Evolutionary conservation across 2,113 vertebrate genomes (phyloP).

Genomic region (Silurus meridionalis): DNA sequence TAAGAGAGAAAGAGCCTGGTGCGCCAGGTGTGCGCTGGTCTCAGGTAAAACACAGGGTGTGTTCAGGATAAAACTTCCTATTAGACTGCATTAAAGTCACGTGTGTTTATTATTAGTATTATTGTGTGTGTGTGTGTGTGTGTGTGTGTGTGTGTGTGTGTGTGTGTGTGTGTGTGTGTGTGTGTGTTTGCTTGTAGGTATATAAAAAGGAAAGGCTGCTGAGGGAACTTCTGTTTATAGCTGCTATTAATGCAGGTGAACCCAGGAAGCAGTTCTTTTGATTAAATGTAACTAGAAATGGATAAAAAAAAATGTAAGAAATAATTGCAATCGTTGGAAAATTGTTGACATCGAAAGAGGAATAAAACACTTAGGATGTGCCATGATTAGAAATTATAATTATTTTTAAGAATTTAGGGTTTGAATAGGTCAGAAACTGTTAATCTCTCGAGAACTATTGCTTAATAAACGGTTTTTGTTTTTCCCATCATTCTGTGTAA

Average conservation of each 20-base stretch:
- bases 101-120: not conserved
- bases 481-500: too few species aligned
- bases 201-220: too few species aligned
- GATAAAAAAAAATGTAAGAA: not conserved
- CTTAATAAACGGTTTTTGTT: too few species aligned
- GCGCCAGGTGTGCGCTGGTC: not conserved
- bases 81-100: not conserved
- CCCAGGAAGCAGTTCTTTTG: not conserved
- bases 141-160: too few species aligned
- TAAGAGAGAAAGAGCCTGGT: not conserved
- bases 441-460: too few species aligned
- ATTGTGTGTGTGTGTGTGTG: too few species aligned
- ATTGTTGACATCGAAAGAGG: not conserved
- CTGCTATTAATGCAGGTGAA: not conserved
- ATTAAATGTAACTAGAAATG: not conserved
- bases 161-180: too few species aligned
- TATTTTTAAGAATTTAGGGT: too few species aligned
- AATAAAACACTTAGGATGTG: not conserved
- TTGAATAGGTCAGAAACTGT: too few species aligned
- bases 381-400: not conserved
- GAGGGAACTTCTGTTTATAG: not conserved
- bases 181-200: not conserved
- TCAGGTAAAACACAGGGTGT: slow-evolving; percentile 18
- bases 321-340: not conserved
- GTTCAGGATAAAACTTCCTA: slow-evolving; percentile 5